These are phyloP conservation scores for Eospalax fontanierii DNA, from an alignment of 2,797 vertebrate genomes.

Conservation along the genomic window DNA sequence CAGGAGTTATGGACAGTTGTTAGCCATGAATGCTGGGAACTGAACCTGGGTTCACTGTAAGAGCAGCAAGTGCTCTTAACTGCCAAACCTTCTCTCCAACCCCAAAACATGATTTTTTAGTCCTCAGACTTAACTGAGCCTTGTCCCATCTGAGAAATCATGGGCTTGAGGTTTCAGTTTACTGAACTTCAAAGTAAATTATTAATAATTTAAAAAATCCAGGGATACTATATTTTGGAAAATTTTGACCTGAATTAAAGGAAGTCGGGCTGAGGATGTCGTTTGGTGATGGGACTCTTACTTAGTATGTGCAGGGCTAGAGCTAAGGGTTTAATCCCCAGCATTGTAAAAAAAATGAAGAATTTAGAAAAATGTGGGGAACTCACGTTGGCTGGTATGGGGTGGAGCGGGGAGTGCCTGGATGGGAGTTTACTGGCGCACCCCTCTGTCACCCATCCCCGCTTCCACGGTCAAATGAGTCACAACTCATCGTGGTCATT, in stretches of 20 bases:
- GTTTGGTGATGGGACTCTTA: neutral
- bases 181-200: neutral
- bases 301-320: neutral
- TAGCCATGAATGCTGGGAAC: no score
- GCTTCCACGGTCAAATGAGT: neutral
- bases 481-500: neutral
- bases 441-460: fast-evolving
- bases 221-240: neutral
- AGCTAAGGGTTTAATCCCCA: neutral
- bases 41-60: no score
- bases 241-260: neutral
- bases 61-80: no score
- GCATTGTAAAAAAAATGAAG: neutral
- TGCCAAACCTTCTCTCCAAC: no score
- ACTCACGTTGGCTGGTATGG: neutral
- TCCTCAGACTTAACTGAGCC: neutral
- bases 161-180: neutral
- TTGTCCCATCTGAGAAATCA: neutral
- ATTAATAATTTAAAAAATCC: constrained; percentile 22
- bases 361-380: neutral
- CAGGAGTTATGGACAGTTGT: no score
- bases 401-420: no score
- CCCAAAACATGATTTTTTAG: neutral
- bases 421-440: neutral
- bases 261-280: neutral